Base-by-base conservation (phyloP, 2,797 vertebrate genomes). In the Poecile montanus region DNA sequence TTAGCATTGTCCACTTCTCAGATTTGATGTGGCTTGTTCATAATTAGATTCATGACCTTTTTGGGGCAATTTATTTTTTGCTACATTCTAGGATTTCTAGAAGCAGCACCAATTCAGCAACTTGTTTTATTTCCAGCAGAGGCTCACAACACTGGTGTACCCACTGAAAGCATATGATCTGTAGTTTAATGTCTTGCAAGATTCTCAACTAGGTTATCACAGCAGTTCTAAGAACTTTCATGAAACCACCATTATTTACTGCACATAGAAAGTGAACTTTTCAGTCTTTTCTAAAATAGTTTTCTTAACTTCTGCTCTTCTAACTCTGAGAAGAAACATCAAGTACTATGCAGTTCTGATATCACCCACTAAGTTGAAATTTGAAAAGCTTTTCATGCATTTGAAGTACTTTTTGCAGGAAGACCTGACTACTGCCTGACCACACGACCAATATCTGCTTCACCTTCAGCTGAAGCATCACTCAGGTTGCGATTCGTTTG, bases 371-470 rank as follows among this genome's bases (percentile, higher is more conserved):
- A 62, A 92, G 82, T 72, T 85, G 88, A 63, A 95, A 88, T 66
- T 85, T 94, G 20, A 95, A 97, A 96, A 90, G 50, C 30, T 85
- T 83, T 80, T 63, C 82, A 91, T 85, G 34, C 61, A 58, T 95
- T 96, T 94, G 44, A 96, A 96, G 86, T 65, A 50, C 56, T 61
- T 78, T 65, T 58, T 68, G 42, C 65, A 65, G 63, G 67, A 76
- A 60, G 51, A 81, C 60, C 58, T 21, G 57, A 71, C 40, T 93
- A 62, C 77, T 87, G 75, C 88, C 63, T 95, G 89, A 54, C 67
- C 93, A 91, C 29, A 65, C 60, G 85, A 83, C 87, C 87, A 88
- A 70, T 85, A 86, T 72, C 73, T 22, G 53, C 63, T 78, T 84
- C 73, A 76, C 88, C 93, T 84, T 87, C 67, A 81, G 94, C 19